Percentiles rank a stretch among this genome's conserved stretches.
Conservation (phyloP, 1,140 invertebrate genomes). For the Bombus polaris region DNA sequence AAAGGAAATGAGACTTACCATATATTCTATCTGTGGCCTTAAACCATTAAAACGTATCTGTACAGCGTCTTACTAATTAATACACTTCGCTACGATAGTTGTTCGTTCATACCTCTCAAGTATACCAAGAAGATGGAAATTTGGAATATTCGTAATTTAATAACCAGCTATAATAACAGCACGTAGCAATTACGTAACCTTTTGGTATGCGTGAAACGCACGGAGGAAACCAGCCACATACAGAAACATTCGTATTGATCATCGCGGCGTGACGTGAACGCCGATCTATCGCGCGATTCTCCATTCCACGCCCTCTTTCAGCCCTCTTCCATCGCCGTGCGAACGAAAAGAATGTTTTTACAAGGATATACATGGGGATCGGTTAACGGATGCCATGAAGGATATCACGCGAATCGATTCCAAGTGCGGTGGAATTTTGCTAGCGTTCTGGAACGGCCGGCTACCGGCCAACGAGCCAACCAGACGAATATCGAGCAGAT, state of each 20-base stretch:
- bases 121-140: too few relatives aligned
- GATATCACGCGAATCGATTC: conserved; percentile 18
- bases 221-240: conserved; percentile 19
- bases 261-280: conserved; percentile 49
- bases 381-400: conserved; percentile 11
- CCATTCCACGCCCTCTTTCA: conserved; percentile 1
- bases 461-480: too few relatives aligned
- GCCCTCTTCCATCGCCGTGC: not conserved
- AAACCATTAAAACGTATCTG: too few relatives aligned
- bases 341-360: conserved; percentile 9
- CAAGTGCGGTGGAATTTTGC: not conserved
- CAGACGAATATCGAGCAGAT: not conserved
- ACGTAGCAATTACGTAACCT: conserved; percentile 32
- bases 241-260: conserved; percentile 57
- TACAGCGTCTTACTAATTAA: too few relatives aligned
- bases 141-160: not conserved
- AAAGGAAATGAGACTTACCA: too few relatives aligned
- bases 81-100: too few relatives aligned
- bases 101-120: too few relatives aligned
- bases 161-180: not conserved
- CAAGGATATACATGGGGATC: not conserved
- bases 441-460: not conserved
- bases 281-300: conserved; percentile 12
- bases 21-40: too few relatives aligned
- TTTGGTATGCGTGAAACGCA: not conserved